These are phyloP conservation scores for Trichonephila inaurata DNA, from an alignment of 1,140 invertebrate species.

Conservation along the genomic window DNA sequence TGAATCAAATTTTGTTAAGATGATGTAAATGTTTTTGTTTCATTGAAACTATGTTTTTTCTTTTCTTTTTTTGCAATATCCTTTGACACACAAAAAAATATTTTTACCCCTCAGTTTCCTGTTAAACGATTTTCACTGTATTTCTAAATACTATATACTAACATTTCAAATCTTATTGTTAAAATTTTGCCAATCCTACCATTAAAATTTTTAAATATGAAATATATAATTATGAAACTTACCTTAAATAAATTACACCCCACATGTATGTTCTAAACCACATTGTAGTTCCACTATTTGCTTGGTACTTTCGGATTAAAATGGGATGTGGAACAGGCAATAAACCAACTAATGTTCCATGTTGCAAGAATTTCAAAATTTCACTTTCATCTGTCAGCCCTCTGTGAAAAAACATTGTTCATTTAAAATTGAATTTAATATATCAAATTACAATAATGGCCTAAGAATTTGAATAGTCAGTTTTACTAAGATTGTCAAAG, in stretches of 20 bases:
- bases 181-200: background rate
- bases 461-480: too few relatives aligned
- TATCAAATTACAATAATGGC: too few relatives aligned
- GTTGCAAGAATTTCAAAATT: constrained; percentile 99
- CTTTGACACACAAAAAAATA: too few relatives aligned
- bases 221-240: constrained; percentile 68
- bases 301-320: constrained; percentile 96
- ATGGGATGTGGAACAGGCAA: constrained; percentile 99
- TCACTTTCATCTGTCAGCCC: constrained; percentile 99
- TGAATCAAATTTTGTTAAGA: too few relatives aligned
- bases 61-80: too few relatives aligned
- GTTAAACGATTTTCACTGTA: too few relatives aligned
- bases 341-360: constrained; percentile 98
- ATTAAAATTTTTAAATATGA: background rate
- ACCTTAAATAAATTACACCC: constrained; percentile 99
- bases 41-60: too few relatives aligned
- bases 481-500: too few relatives aligned
- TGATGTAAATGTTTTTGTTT: too few relatives aligned
- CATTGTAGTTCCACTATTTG: constrained; percentile 97
- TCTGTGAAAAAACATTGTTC: constrained; percentile 83
- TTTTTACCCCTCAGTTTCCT: too few relatives aligned
- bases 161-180: background rate
- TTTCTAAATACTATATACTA: too few relatives aligned
- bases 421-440: background rate
- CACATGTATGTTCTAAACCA: constrained; percentile 99